phyloP scores from a whole-genome alignment of 2,888 invertebrate species.

The Syritta pipiens region DNA sequence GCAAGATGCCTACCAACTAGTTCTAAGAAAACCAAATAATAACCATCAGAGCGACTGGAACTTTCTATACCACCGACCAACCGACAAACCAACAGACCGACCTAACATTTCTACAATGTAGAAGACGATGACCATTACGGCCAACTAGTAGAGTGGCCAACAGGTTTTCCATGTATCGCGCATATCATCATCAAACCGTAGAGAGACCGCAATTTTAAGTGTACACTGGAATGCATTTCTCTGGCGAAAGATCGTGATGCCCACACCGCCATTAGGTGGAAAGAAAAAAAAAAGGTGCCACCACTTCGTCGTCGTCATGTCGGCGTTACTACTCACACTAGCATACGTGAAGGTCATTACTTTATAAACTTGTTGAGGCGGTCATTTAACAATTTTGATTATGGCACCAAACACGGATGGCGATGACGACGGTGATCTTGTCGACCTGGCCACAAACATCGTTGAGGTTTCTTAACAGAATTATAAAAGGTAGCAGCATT shows the following conservation, averaged over 20 bases:
- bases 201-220: slow-evolving; percentile 54
- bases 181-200: slow-evolving; percentile 40
- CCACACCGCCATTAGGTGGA: slow-evolving; percentile 20
- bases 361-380: slow-evolving; percentile 39
- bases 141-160: slow-evolving; percentile 44
- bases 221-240: slow-evolving; percentile 45
- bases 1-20: slow-evolving; percentile 19
- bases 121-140: background rate
- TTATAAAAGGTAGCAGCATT: too few species aligned
- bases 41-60: slow-evolving; percentile 30
- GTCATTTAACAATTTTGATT: slow-evolving; percentile 46
- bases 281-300: slow-evolving; percentile 35
- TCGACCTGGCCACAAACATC: slow-evolving; percentile 34
- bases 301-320: slow-evolving; percentile 3
- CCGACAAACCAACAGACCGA: slow-evolving; percentile 3
- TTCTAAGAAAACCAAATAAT: slow-evolving; percentile 47
- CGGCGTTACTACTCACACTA: slow-evolving; percentile 10
- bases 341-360: slow-evolving; percentile 61
- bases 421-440: slow-evolving; percentile 28
- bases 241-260: slow-evolving; percentile 15
- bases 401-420: slow-evolving; percentile 15
- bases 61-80: slow-evolving; percentile 55
- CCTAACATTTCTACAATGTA: background rate
- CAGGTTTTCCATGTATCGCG: slow-evolving; percentile 51
- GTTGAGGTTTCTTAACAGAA: too few species aligned